phyloP scores from a whole-genome alignment of 2,888 invertebrate species.

The Blomia tropicalis region DNA sequence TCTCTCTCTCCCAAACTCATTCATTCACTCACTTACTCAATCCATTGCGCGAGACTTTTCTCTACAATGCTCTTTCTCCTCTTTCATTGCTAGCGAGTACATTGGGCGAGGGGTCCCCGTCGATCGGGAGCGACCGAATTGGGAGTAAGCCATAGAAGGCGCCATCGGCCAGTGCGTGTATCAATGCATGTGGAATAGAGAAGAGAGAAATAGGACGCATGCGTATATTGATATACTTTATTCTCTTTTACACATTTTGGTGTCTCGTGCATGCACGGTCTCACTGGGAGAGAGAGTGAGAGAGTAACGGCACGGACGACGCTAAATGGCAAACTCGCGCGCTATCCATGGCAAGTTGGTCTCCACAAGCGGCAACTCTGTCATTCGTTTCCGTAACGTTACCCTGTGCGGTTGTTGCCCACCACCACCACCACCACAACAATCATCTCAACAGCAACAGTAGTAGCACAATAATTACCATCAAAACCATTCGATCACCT shows the following conservation, averaged over 20 bases:
- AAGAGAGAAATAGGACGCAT: too few species aligned
- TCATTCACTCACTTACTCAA: too few species aligned
- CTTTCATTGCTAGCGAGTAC: too few species aligned
- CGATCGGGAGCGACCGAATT: not conserved
- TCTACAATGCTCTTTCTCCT: too few species aligned
- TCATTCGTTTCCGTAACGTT: conserved; percentile 17
- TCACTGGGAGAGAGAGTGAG: not conserved
- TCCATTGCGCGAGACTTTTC: too few species aligned
- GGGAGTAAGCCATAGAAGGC: not conserved
- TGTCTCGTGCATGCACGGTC: not conserved
- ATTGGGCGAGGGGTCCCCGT: not conserved
- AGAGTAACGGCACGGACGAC: conserved; percentile 11
- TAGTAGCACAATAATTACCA: too few species aligned
- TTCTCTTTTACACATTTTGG: too few species aligned
- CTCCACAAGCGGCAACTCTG: not conserved
- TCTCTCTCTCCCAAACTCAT: too few species aligned
- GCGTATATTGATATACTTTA: not conserved
- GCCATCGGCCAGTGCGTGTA: not conserved
- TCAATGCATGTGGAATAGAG: too few species aligned
- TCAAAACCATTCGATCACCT: too few species aligned
- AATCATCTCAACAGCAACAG: not conserved
- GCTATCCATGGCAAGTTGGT: not conserved
- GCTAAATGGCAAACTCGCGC: not conserved
- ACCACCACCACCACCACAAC: not conserved
- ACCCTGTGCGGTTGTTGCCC: conserved; percentile 13